Evolutionary conservation across 2,113 vertebrate species (phyloP), one percentile per base, ranked within the genome.

Genomic region (Chunga burmeisteri): DNA sequence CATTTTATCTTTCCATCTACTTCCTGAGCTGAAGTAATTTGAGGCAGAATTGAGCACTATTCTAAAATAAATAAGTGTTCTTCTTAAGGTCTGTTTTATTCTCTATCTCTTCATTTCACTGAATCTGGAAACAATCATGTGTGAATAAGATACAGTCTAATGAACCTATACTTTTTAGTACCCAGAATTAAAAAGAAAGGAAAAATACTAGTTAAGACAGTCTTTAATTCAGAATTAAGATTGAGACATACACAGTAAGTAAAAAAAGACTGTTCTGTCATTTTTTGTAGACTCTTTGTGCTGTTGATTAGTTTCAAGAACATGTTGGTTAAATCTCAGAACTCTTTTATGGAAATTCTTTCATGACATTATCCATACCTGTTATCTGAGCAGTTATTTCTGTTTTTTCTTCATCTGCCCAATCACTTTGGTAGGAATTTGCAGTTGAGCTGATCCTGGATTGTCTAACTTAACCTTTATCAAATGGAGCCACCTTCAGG

Each of bases 401-500:
- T 62, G 4, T 0, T 26, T 78, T 78, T 81, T 42, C 7, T 13
- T 70, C 26, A 58, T 84, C 38, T 88, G 52, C 67, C 6, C 18
- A 56, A 74, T 40, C 22, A 34, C 9, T 56, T 6, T 47, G 34
- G 34, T 63, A 70, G 80, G 61, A 94, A 73, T 91, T 73, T 92
- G 42, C 15, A 42, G 7, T 30, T 87, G 29, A 77, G 30, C 13
- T 85, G 12, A 53, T 84, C 16, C 30, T 75, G 52, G 44, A 34
- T 82, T 82, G 22, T 80, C 47, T 93, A 73, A 91, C 5, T 86
- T 97, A 95, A 93, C 91, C 50, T 96, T 96, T 96, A 83, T 87
- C 86, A 93, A 91, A 96, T 94, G 78, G 94, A 97, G 94, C 95
- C 91, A 96, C 92, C 97, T 97, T 96, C 95, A 95, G 95, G 96